A percentile compares a stretch with the other conserved stretches of the same genome.
Evolutionary conservation across 2,888 invertebrate species (phyloP).

Genomic region (Heteropelma amictum): DNA sequence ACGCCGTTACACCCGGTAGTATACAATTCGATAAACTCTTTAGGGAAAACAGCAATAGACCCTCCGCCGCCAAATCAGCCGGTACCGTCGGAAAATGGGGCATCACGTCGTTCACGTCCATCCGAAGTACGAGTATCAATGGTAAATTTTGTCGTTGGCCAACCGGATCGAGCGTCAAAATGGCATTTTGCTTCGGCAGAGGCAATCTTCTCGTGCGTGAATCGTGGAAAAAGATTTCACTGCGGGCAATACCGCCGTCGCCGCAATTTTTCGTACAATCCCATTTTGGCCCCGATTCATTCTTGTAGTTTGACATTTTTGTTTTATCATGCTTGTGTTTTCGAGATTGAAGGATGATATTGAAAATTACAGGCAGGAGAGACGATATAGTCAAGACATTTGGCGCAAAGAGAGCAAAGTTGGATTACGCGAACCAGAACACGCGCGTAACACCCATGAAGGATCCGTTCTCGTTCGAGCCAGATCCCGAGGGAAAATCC

Average conservation of each 20-base stretch:
- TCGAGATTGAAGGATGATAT: background rate
- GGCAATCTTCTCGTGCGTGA: too few relatives aligned
- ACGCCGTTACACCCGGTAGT: slow-evolving; percentile 77
- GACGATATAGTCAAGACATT: slow-evolving; percentile 71
- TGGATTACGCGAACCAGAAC: slow-evolving; percentile 75
- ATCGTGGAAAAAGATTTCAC: too few relatives aligned
- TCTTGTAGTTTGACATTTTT: too few relatives aligned
- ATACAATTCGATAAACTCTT: slow-evolving; percentile 84
- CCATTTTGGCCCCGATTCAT: too few relatives aligned
- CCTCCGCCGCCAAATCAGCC: slow-evolving; percentile 92
- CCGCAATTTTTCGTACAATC: too few relatives aligned
- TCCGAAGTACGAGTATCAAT: slow-evolving; percentile 86
- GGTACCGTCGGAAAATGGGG: slow-evolving; percentile 97
- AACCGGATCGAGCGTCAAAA: too few relatives aligned
- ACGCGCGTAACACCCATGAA: slow-evolving; percentile 68
- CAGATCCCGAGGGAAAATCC: slow-evolving; percentile 78
- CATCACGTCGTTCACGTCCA: slow-evolving; percentile 94
- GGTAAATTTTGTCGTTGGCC: slow-evolving; percentile 78
- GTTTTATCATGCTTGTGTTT: too few relatives aligned
- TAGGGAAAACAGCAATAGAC: slow-evolving; percentile 90
- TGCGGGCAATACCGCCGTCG: too few relatives aligned
- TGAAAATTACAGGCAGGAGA: slow-evolving; percentile 69
- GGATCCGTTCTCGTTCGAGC: slow-evolving; percentile 77
- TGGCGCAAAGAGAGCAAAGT: slow-evolving; percentile 71
- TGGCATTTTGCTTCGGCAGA: too few relatives aligned